Evolutionary conservation across 2,888 invertebrate species (phyloP).

Genomic region (Pristionchus mayeri): DNA sequence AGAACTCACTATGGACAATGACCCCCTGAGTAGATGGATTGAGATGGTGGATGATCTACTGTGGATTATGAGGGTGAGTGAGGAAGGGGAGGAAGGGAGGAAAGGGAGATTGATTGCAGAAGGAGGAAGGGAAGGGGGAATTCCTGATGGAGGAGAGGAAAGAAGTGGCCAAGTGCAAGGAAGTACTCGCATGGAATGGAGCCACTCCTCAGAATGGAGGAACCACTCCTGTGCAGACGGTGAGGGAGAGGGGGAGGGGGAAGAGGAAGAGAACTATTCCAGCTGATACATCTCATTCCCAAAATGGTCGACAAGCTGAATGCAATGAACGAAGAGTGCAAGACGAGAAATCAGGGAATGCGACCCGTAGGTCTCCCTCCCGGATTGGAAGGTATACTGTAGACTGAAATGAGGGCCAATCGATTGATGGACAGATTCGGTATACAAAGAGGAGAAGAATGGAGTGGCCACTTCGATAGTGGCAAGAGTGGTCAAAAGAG

Average conservation of each 20-base stretch:
- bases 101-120: not conserved
- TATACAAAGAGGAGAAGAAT: conserved; percentile 63
- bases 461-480: conserved; percentile 61
- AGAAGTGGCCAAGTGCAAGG: not conserved
- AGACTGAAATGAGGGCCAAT: not conserved
- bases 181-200: conserved; percentile 9
- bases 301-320: not conserved
- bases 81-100: not conserved
- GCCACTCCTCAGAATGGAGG: not conserved
- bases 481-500: conserved; percentile 58
- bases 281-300: conserved; percentile 7
- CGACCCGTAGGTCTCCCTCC: not conserved
- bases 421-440: conserved; percentile 30
- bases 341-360: not conserved
- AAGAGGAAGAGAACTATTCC: not conserved
- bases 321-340: not conserved
- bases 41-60: conserved; percentile 31
- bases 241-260: not conserved
- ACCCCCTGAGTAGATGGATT: not conserved
- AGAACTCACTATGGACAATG: not conserved
- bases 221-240: not conserved
- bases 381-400: conserved; percentile 34
- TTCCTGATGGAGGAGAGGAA: conserved; percentile 4
- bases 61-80: not conserved
- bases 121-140: not conserved